phyloP scores from a whole-genome alignment of 2,888 invertebrate genomes.

The Perizoma flavofasciatum region DNA sequence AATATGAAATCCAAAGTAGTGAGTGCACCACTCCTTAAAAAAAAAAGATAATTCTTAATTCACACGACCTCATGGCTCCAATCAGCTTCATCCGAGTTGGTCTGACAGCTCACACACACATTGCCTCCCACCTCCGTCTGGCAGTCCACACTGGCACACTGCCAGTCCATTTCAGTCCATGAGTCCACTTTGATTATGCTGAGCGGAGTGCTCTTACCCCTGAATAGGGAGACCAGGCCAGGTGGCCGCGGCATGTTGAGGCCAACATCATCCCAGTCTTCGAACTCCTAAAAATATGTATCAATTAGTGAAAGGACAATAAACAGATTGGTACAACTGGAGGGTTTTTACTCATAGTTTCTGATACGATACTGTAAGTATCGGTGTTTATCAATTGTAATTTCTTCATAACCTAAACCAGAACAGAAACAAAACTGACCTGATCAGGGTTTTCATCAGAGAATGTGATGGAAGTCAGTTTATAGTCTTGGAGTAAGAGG shows the following conservation, averaged over 20 bases:
- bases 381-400: no score
- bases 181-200: conserved; percentile 70
- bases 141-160: conserved; percentile 56
- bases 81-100: conserved; percentile 65
- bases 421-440: conserved; percentile 61
- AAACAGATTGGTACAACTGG: no score
- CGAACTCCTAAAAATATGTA: conserved; percentile 86
- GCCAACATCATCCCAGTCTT: conserved; percentile 96
- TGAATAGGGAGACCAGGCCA: conserved; percentile 87
- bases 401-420: no score
- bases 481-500: conserved; percentile 90
- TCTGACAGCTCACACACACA: conserved; percentile 74
- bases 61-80: conserved; percentile 74
- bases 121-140: conserved; percentile 77
- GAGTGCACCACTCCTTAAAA: no score
- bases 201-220: conserved; percentile 76
- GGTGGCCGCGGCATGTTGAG: conserved; percentile 92
- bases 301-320: not conserved
- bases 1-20: no score
- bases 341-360: no score
- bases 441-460: conserved; percentile 96
- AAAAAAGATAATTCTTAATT: not conserved
- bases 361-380: no score
- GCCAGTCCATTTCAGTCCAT: conserved; percentile 75
- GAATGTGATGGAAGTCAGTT: conserved; percentile 94